Evolutionary conservation across 1,140 invertebrate genomes (phyloP), one percentile per base, ranked within the genome.

Genomic region (Dryas iulia): DNA sequence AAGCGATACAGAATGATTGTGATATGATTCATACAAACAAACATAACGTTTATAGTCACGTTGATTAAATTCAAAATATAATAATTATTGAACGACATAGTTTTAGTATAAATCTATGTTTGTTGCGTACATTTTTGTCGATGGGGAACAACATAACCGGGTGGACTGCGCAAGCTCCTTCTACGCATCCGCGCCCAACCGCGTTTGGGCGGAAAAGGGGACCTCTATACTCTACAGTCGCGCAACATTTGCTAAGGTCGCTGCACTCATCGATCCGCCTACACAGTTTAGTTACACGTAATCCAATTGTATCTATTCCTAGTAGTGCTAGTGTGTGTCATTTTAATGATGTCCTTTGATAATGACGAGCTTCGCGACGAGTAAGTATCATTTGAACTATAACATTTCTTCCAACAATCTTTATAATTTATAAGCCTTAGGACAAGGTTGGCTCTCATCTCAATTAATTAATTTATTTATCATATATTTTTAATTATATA

Each of bases 341-440:
- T 66, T 61, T 66, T 61, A 63, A 85, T 58, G 60, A 92, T 92
- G 90, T 92, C 90, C 70, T 92, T 92, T 78, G 90, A 92, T 66
- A 84, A 87, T 69, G 89, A 91, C 69, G 90, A 92, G 62, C 82
- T 90, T 6, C 84, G 86, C 39, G 90, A 92, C 61, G 90, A 92
- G 90, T 92, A 74, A 91, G 90, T 92, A 84, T 47, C 2, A 47
- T 47, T 47, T 21, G 5, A 21, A 47, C 1, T 21, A 47, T 10
- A 10, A n/a, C n/a, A n/a, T n/a, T n/a, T n/a, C n/a, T n/a, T n/a
- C n/a, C n/a, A n/a, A n/a, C n/a, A n/a, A n/a, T n/a, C n/a, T n/a
- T n/a, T n/a, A n/a, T n/a, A n/a, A n/a, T n/a, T n/a, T n/a, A n/a
- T n/a, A n/a, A n/a, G n/a, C n/a, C n/a, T n/a, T n/a, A n/a, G n/a